Percentiles rank a stretch among this genome's conserved stretches.
These are phyloP conservation scores for Heteromormyrus szaboi DNA, from an alignment of 2,797 vertebrate genomes.

Conservation along the genomic window DNA sequence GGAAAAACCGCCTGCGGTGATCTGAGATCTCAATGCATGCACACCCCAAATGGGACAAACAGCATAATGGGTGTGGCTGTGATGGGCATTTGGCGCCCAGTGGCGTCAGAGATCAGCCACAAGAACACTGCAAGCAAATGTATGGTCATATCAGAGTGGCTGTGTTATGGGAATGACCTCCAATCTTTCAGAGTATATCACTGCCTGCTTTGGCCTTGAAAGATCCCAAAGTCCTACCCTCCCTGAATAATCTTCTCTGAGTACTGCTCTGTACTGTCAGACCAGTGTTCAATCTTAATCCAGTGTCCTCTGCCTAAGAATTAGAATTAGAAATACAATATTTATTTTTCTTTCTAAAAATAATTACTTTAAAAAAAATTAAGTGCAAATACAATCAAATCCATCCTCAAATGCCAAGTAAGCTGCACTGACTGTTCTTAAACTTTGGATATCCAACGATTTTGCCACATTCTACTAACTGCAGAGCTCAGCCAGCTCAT, in stretches of 20 bases:
- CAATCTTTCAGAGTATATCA: not conserved
- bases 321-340: not conserved
- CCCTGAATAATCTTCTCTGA: not conserved
- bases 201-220: not conserved
- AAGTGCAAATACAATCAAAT: not conserved
- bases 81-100: not conserved
- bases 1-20: not conserved
- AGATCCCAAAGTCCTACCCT: not conserved
- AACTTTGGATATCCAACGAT: not conserved
- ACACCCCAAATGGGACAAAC: not conserved
- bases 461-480: not conserved
- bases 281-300: not conserved
- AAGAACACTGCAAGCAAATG: not conserved
- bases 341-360: not conserved
- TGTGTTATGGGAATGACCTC: not conserved
- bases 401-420: not conserved
- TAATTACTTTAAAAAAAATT: not conserved
- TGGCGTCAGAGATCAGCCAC: not conserved
- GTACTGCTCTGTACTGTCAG: not conserved
- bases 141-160: not conserved
- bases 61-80: not conserved
- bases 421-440: not conserved
- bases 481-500: not conserved
- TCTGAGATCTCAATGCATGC: not conserved
- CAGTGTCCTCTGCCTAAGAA: not conserved